Evolutionary conservation across 1,140 invertebrate species (phyloP), one percentile per base, ranked within the genome.

Genomic region (Caenorhabditis inopinata): DNA sequence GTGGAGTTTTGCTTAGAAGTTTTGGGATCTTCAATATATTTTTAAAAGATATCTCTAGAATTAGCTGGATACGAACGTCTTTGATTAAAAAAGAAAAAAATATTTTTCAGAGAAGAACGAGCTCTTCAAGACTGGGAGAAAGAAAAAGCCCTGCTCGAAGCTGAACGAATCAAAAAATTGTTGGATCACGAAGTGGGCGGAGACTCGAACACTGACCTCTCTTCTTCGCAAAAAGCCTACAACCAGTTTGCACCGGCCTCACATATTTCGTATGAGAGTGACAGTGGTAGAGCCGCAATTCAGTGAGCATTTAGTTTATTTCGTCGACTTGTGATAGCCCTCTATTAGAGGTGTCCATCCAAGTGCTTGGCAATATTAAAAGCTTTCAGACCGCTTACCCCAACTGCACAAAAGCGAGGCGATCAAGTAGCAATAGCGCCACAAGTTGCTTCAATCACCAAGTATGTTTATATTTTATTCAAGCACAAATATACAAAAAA

Each of bases 81-180:
- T 42, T 14, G 14, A 42, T 42, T 42, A 7, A 77, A 12, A 77
- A 38, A 46, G 38, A 23, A 42, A 7, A 21, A 21, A 46, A 32
- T 23, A 75, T 21, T 23, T 81, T 81, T 7, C 76, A 82, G 81
- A 47, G 81, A 82, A 5, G 49, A 81, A n/a, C 45, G 48, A 4
- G 81, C 81, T 12, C 81, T 82, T 21, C 77, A 75, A 18, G 81
- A 79, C 58, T 82, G 81, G 81, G 81, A 82, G 58, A 74, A 62
- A 35, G 81, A 82, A 32, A 68, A 46, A 45, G 46, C 62, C 16
- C 32, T 74, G 0, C 47, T 82, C 1, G 81, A 82, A 75, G 77
- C 77, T 12, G 78, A 82, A n/a, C 77, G 81, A 16, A 38, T 82
- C 12, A 74, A 58, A 32, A 79, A 82, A 29, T 42, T 82, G 11